Percentiles rank a stretch among this genome's conserved stretches.
phyloP scores from a whole-genome alignment of 2,888 invertebrate species.

The Dione vanillae region DNA sequence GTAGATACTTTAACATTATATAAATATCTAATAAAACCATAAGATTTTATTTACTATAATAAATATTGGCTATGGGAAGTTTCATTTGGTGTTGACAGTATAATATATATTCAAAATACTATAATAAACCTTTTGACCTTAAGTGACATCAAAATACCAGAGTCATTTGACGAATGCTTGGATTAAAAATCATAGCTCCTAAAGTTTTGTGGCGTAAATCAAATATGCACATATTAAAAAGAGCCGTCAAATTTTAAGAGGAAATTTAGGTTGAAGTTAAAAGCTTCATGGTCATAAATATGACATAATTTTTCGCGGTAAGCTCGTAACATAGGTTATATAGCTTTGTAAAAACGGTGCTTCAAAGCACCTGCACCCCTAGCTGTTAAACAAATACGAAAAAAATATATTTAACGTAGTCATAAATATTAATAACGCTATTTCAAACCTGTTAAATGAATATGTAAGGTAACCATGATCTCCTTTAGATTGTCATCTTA shows the following conservation, averaged over 20 bases:
- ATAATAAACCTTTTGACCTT: constrained; percentile 22
- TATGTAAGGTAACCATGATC: constrained; percentile 60
- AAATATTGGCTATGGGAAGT: constrained; percentile 15
- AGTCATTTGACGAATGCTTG: background rate
- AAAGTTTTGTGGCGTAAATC: background rate
- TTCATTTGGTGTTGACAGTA: constrained; percentile 22
- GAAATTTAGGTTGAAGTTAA: constrained; percentile 18
- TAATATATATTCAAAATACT: constrained; percentile 21
- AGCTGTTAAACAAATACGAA: constrained; percentile 77
- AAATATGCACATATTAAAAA: background rate
- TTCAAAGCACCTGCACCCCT: constrained; percentile 77
- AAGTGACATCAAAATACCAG: constrained; percentile 11
- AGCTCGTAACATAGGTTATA: constrained; percentile 25
- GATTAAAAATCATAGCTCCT: background rate
- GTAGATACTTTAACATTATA: constrained; percentile 10
- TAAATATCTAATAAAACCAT: constrained; percentile 13
- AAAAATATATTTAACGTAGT: constrained; percentile 65
- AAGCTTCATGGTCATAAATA: constrained; percentile 38
- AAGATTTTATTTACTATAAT: constrained; percentile 10
- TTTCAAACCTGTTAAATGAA: constrained; percentile 65
- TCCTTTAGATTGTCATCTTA: too few species aligned
- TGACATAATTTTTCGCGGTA: constrained; percentile 45
- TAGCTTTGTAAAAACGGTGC: constrained; percentile 51
- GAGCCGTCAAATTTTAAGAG: background rate
- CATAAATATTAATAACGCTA: constrained; percentile 81